Evolutionary conservation across 2,888 invertebrate genomes (phyloP).

Genomic region (Drosophila basisetae): DNA sequence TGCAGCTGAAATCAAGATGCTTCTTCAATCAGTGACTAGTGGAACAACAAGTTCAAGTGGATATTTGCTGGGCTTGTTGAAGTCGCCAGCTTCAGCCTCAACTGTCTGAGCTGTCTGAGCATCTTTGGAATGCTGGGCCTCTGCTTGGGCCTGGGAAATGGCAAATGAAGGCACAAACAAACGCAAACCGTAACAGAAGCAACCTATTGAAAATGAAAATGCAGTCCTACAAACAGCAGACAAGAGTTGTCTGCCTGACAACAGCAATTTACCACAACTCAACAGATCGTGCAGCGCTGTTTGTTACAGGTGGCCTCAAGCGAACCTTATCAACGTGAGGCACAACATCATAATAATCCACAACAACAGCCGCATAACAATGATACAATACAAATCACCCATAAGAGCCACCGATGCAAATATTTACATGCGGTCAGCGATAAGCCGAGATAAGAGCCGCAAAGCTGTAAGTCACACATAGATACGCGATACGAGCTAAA

Average conservation of each 20-base stretch:
- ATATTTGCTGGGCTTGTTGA: slow-evolving; percentile 20
- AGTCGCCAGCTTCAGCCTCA: slow-evolving; percentile 11
- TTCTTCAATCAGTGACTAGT: neutral
- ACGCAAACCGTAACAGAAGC: slow-evolving; percentile 28
- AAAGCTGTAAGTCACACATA: slow-evolving; percentile 21
- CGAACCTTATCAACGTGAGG: slow-evolving; percentile 19
- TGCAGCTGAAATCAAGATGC: neutral
- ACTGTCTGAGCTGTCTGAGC: slow-evolving; percentile 6
- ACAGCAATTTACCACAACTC: slow-evolving; percentile 20
- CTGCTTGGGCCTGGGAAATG: slow-evolving; percentile 17
- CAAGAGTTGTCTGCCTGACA: neutral
- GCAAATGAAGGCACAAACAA: neutral
- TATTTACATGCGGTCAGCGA: slow-evolving; percentile 66
- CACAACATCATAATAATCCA: slow-evolving; percentile 1
- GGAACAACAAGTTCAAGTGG: slow-evolving; percentile 18
- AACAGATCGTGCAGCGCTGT: neutral
- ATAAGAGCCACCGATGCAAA: slow-evolving; percentile 57
- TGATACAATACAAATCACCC: slow-evolving; percentile 2
- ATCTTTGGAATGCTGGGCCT: slow-evolving; percentile 48
- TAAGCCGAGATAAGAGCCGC: slow-evolving; percentile 56
- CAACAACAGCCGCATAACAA: slow-evolving; percentile 18
- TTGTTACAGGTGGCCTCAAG: slow-evolving; percentile 9
- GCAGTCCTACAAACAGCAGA: slow-evolving; percentile 19
- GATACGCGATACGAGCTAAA: slow-evolving; percentile 4
- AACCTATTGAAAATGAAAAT: slow-evolving; percentile 51